Evolutionary conservation across 2,797 vertebrate genomes (phyloP).

Genomic region (Loris lydekkerianus): DNA sequence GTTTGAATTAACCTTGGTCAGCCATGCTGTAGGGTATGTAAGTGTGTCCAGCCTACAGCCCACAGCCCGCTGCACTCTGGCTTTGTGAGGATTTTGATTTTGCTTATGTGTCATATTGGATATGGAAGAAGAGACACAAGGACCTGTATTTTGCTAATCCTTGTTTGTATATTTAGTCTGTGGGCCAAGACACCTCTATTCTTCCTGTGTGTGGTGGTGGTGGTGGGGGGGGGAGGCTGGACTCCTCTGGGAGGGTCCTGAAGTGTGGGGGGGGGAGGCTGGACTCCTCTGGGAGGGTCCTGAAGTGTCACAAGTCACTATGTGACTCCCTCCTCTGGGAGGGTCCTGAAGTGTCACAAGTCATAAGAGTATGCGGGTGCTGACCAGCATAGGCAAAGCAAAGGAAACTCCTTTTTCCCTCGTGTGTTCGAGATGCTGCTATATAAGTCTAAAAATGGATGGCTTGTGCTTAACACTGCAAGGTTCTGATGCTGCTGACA

Average conservation of each 20-base stretch:
- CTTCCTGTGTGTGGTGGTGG: too few species aligned
- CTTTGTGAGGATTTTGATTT: too few species aligned
- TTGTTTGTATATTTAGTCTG: too few species aligned
- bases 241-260: neutral
- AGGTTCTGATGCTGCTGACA: neutral
- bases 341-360: neutral
- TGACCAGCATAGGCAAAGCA: neutral
- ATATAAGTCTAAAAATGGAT: neutral
- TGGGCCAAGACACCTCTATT: too few species aligned
- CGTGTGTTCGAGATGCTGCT: neutral
- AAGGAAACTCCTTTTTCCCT: neutral
- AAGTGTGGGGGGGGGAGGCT: neutral
- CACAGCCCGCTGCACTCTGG: too few species aligned
- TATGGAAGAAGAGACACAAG: too few species aligned
- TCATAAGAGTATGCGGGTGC: neutral
- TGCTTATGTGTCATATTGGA: too few species aligned
- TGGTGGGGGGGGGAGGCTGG: too few species aligned
- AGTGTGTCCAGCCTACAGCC: too few species aligned
- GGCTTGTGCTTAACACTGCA: neutral
- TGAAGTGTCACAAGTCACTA: neutral
- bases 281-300: neutral
- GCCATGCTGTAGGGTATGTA: neutral
- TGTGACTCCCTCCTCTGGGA: too few species aligned
- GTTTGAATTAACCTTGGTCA: neutral
- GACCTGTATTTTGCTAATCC: too few species aligned